Evolutionary conservation across 2,113 vertebrate genomes (phyloP).

Genomic region (Strix uralensis): DNA sequence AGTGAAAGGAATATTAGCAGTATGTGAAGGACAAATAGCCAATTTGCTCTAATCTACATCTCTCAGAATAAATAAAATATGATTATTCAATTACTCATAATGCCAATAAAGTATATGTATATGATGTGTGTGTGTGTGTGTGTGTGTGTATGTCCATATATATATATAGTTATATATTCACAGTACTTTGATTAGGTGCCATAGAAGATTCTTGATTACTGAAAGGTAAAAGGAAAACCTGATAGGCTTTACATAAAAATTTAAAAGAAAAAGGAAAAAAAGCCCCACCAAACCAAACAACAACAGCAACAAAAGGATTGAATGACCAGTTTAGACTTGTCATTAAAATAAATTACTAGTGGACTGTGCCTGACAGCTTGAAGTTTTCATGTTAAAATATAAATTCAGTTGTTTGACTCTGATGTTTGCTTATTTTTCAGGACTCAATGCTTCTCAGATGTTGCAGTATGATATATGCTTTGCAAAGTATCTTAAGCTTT

Average conservation of each 20-base stretch:
- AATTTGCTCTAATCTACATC: neutral
- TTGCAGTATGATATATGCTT: neutral
- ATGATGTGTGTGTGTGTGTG: neutral
- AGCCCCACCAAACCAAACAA: neutral
- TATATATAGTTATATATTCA: neutral
- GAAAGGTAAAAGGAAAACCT: neutral
- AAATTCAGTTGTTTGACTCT: neutral
- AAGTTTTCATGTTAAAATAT: neutral
- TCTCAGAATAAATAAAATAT: neutral
- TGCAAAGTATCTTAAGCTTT: neutral
- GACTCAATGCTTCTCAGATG: neutral
- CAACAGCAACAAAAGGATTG: neutral
- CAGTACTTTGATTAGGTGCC: neutral
- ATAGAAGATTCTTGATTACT: neutral
- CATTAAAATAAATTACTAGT: neutral
- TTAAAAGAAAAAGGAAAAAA: neutral
- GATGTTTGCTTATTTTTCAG: neutral
- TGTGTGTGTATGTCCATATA: neutral
- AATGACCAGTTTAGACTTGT: neutral
- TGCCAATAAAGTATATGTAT: neutral
- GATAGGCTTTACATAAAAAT: neutral
- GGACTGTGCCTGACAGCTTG: neutral
- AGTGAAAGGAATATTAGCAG: neutral
- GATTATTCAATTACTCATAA: neutral
- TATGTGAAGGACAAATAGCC: neutral